Conservation (phyloP, 2,797 vertebrate genomes). For the Austrolebias charrua region DNA sequence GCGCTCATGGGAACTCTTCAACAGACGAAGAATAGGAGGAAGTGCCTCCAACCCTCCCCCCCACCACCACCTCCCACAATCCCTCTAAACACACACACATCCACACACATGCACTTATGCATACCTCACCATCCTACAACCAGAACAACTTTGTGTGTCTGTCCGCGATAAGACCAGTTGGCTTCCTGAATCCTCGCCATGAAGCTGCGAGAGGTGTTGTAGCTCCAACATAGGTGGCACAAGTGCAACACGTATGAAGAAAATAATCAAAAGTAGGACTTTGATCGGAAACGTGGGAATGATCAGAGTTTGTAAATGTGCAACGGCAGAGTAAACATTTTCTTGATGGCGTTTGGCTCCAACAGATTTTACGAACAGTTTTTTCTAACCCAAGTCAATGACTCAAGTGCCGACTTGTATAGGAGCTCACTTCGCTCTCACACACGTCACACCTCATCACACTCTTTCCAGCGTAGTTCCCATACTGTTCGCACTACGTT, state of each 20-base stretch:
- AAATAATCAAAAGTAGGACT: conserved; percentile 19
- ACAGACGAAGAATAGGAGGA: conserved; percentile 95
- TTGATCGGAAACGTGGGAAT: conserved; percentile 1
- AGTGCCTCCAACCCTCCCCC: conserved; percentile 86
- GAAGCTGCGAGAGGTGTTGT: conserved; percentile 65
- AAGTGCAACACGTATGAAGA: conserved; percentile 25
- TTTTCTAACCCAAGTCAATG: conserved; percentile 25
- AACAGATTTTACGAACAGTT: conserved; percentile 16
- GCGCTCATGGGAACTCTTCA: conserved; percentile 91
- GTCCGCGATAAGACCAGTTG: conserved; percentile 86
- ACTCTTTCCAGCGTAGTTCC: conserved; percentile 44
- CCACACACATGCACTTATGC: conserved; percentile 52
- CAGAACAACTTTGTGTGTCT: conserved; percentile 82
- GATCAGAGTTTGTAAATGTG: neutral
- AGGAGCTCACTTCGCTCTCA: conserved; percentile 3
- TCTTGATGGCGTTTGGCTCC: neutral
- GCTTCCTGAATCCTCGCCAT: conserved; percentile 85
- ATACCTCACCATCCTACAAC: conserved; percentile 81
- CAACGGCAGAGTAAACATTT: neutral
- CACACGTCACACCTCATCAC: conserved; percentile 47
- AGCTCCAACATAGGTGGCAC: conserved; percentile 43
- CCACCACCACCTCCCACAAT: conserved; percentile 4
- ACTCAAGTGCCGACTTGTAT: conserved; percentile 23
- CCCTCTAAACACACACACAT: conserved; percentile 34
- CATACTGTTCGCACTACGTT: conserved; percentile 79